These are phyloP conservation scores for Burhinus oedicnemus DNA, from an alignment of 2,113 vertebrate genomes.

Conservation along the genomic window DNA sequence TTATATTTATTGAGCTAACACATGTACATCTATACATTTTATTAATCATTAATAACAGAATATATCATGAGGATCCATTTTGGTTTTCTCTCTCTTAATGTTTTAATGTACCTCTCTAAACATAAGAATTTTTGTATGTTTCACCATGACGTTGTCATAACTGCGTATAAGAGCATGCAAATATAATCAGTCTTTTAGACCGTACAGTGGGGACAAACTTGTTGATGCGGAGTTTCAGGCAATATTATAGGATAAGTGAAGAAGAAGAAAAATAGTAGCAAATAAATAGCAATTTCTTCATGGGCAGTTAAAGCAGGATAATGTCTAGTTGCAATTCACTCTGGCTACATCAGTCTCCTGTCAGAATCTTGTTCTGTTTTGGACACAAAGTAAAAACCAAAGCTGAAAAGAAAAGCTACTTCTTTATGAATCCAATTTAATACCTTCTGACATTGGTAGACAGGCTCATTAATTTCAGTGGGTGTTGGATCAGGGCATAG, in stretches of 20 bases:
- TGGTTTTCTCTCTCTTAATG: neutral
- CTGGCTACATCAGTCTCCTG: neutral
- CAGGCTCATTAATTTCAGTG: neutral
- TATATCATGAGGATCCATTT: neutral
- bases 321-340: neutral
- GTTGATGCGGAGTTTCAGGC: neutral
- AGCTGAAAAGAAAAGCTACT: neutral
- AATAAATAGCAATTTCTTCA: neutral
- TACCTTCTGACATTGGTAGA: neutral
- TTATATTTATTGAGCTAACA: constrained; percentile 1
- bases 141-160: neutral
- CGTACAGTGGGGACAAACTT: neutral
- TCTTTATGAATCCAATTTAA: neutral
- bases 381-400: neutral
- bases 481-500: neutral
- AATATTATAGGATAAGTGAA: neutral
- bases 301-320: neutral
- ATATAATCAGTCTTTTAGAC: neutral
- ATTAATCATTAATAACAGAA: constrained; percentile 30
- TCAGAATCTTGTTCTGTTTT: neutral
- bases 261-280: neutral
- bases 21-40: neutral
- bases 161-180: neutral
- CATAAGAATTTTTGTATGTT: neutral
- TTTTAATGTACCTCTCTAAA: neutral